Evolutionary conservation across 1,140 invertebrate species (phyloP).

Genomic region (Chrysoperla carnea): DNA sequence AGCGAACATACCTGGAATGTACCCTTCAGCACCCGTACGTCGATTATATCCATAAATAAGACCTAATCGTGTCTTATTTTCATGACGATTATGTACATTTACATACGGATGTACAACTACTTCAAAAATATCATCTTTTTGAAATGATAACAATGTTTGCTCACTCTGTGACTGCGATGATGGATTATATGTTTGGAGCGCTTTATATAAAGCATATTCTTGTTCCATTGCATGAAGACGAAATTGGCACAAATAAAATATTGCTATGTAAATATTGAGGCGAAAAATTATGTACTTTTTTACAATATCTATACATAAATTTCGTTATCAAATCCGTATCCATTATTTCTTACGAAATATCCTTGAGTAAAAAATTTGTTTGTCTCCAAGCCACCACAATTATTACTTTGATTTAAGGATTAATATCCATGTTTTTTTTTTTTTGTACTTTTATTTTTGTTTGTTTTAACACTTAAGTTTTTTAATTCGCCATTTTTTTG

Average conservation of each 20-base stretch:
- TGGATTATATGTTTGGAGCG: constrained; percentile 13
- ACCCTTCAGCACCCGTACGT: constrained; percentile 13
- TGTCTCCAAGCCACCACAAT: too few species aligned
- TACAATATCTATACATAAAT: constrained; percentile 8
- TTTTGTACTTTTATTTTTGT: too few species aligned
- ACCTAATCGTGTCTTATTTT: constrained; percentile 1
- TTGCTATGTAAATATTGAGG: constrained; percentile 2
- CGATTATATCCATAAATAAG: constrained; percentile 14
- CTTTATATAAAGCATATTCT: constrained; percentile 15
- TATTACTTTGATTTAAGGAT: too few species aligned
- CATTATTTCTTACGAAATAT: background rate
- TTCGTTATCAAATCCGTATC: background rate
- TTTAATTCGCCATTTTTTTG: too few species aligned
- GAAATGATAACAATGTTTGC: constrained; percentile 8
- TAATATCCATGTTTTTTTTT: too few species aligned
- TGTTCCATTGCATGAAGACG: constrained; percentile 13
- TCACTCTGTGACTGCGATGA: constrained; percentile 6
- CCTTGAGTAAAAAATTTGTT: too few species aligned
- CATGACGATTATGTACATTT: background rate
- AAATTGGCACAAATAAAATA: background rate
- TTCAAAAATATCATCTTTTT: constrained; percentile 16
- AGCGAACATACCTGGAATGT: constrained; percentile 15
- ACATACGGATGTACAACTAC: constrained; percentile 9
- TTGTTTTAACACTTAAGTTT: too few species aligned
- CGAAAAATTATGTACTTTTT: constrained; percentile 8